These are phyloP conservation scores for Aporophyla nigra DNA, from an alignment of 2,888 invertebrate species.

Conservation along the genomic window DNA sequence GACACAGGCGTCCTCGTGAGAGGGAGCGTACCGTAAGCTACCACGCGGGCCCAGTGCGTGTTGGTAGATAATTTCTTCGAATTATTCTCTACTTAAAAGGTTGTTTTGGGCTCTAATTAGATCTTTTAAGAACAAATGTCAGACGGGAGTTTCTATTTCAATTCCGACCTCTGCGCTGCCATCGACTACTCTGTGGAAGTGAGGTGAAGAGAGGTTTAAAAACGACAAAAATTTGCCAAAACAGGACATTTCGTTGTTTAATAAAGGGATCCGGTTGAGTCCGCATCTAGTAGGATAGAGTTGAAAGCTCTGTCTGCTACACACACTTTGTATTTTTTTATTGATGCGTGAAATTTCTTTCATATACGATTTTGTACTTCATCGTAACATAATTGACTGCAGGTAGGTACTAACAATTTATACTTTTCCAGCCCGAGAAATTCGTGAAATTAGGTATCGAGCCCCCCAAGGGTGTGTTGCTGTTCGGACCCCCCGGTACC, in stretches of 20 bases:
- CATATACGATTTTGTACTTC: not conserved
- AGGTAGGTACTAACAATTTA: not conserved
- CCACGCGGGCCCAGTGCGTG: too few species aligned
- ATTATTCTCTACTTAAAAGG: too few species aligned
- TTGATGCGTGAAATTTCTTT: not conserved
- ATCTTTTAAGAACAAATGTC: not conserved
- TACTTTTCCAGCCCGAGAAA: constrained; percentile 96
- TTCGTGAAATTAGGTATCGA: constrained; percentile 99
- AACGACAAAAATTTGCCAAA: not conserved
- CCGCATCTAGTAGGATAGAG: not conserved
- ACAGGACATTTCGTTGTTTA: too few species aligned
- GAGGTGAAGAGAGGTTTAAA: not conserved
- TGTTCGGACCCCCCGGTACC: constrained; percentile 99
- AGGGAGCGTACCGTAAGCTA: too few species aligned
- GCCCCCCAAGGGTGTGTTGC: constrained; percentile 99
- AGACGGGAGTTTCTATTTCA: not conserved
- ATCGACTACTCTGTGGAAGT: not conserved
- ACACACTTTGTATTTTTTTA: not conserved
- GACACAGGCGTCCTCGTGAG: too few species aligned
- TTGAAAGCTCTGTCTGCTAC: not conserved
- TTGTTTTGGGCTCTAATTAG: not conserved
- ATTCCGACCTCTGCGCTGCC: not conserved
- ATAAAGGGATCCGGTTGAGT: not conserved
- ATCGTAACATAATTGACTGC: not conserved
- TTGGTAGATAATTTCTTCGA: too few species aligned